phyloP scores from a whole-genome alignment of 2,113 vertebrate species.

The Recurvirostra avosetta region DNA sequence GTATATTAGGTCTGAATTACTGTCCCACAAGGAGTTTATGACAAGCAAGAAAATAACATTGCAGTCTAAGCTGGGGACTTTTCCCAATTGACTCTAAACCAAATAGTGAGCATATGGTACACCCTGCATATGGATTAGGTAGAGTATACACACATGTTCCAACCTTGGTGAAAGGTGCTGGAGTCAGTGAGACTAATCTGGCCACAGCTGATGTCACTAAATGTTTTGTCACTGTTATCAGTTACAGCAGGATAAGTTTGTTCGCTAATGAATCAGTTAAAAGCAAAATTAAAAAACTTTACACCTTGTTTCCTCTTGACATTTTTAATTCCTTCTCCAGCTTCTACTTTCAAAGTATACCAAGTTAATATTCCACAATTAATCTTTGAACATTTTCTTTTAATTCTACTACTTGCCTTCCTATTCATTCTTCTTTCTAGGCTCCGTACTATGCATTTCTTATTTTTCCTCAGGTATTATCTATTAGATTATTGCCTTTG shows the following conservation, averaged over 20 bases:
- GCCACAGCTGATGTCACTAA: background rate
- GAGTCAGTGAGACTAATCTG: background rate
- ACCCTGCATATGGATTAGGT: background rate
- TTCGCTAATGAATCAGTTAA: background rate
- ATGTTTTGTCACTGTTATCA: background rate
- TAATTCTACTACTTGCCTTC: background rate
- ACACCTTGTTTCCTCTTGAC: background rate
- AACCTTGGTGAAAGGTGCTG: background rate
- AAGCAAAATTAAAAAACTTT: background rate
- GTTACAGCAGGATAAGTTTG: background rate
- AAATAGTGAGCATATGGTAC: background rate
- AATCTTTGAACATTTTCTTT: background rate
- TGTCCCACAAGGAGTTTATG: constrained; percentile 25
- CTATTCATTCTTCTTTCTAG: background rate
- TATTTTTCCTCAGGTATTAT: background rate
- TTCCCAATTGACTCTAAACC: background rate
- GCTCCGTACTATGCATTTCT: background rate
- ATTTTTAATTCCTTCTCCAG: background rate
- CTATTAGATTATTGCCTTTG: background rate
- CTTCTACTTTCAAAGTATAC: background rate
- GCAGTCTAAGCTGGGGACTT: background rate
- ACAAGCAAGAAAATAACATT: background rate
- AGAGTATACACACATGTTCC: background rate
- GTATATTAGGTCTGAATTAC: constrained; percentile 43
- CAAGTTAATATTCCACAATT: background rate